Evolutionary conservation across 2,113 vertebrate species (phyloP), one percentile per base, ranked within the genome.

Genomic region (Glareola pratincola): DNA sequence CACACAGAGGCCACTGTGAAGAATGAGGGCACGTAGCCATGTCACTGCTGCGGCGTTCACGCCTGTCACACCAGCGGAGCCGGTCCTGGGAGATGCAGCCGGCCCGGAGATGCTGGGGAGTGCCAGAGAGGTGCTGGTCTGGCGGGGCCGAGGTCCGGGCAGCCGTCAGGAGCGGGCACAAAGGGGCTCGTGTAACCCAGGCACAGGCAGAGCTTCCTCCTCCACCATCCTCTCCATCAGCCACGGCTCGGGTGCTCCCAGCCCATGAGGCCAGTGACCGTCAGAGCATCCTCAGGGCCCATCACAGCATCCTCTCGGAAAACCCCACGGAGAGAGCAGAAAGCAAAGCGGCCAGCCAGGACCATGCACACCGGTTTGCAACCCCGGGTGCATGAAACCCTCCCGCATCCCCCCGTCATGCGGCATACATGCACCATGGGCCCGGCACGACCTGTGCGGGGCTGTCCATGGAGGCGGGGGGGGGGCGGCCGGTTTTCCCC

Each of bases 1-100:
- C 85, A 85, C 90, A 93, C 84, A 93, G 92, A 96, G 92, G 95
- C 92, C 92, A 23, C 85, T 48, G 85, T 30, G 92, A 93, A 85
- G 96, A 96, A 95, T 88, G 94, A 94, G 90, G 85, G 87, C 93
- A 83, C 3, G 45, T 9, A 85, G 92, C 93, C 89, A 69, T 85
- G 94, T 96, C 96, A 72, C 78, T 39, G 32, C 74, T 4, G 32
- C 41, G 1, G 63, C 6, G 4, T 63, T 94, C 87, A 59, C 29
- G 90, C 90, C 82, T 92, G 94, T 93, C 93, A 37, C 92, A 85
- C 92, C 90, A 60, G 93, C n/a, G 4, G 74, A 50, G 90, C 93
- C 20, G 6, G 74, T 95, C 90, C 85, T 4, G 3, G 69, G 87
- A 66, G 59, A 50, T 0, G 22, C 71, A 59, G 64, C 30, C 5